Conservation (phyloP, 1,140 invertebrate genomes). For the Adoxophyes honmai region DNA sequence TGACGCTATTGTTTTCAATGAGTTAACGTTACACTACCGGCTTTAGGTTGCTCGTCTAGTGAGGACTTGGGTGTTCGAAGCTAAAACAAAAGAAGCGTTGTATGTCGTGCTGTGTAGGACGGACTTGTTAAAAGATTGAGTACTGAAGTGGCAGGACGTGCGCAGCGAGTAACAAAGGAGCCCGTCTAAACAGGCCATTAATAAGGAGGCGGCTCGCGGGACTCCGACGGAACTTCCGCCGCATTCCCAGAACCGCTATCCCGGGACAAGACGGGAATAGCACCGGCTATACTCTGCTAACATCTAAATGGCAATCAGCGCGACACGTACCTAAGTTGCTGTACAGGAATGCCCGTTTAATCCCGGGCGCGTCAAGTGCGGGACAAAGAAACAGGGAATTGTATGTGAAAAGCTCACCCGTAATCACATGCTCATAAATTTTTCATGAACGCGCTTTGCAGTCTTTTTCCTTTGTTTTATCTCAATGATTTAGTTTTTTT, state of each 20-base stretch:
- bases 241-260: conserved; percentile 61
- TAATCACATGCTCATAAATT: too few relatives aligned
- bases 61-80: background rate
- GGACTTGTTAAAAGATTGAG: conserved; percentile 23
- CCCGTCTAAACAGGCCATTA: conserved; percentile 71
- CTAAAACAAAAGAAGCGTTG: conserved; percentile 25
- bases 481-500: too few relatives aligned
- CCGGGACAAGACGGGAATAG: conserved; percentile 69
- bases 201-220: conserved; percentile 60
- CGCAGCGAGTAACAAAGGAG: conserved; percentile 65
- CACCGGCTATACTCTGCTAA: conserved; percentile 35
- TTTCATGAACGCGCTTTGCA: too few relatives aligned
- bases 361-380: too few relatives aligned
- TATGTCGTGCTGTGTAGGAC: conserved; percentile 24
- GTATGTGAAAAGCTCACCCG: too few relatives aligned
- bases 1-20: conserved; percentile 30
- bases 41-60: conserved; percentile 22
- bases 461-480: too few relatives aligned
- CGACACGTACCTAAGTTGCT: conserved; percentile 3
- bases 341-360: background rate
- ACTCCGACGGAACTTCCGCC: conserved; percentile 58
- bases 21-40: conserved; percentile 15
- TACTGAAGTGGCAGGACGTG: conserved; percentile 56
- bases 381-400: conserved; percentile 1
- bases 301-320: conserved; percentile 41